phyloP scores from a whole-genome alignment of 2,888 invertebrate genomes.

The Limnephilus lunatus region DNA sequence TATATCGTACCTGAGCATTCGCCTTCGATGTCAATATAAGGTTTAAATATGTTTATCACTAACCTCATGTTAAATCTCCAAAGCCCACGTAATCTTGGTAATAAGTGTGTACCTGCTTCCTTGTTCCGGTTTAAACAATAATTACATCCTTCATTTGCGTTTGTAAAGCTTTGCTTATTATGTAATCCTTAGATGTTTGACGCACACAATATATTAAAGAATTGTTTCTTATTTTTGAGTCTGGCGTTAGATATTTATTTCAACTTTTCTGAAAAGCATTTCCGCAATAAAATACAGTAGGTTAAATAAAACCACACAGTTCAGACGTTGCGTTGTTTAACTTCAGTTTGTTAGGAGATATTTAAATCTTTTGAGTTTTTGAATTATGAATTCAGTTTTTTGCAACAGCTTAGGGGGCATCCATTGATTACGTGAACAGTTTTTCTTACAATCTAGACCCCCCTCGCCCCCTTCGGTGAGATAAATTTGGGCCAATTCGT shows the following conservation, averaged over 20 bases:
- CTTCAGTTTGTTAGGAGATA: background rate
- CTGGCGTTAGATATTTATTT: background rate
- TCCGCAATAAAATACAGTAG: background rate
- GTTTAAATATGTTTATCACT: background rate
- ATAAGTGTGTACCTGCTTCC: background rate
- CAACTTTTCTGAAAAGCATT: background rate
- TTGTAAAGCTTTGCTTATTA: background rate
- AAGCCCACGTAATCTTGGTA: background rate
- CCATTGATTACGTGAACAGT: too few relatives aligned
- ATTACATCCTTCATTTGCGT: background rate
- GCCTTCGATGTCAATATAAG: background rate
- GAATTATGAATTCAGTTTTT: background rate
- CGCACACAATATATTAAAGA: background rate
- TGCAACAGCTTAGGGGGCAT: background rate
- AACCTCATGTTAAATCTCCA: background rate
- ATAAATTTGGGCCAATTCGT: too few relatives aligned
- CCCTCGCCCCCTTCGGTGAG: too few relatives aligned
- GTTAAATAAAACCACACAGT: background rate
- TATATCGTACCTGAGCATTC: background rate
- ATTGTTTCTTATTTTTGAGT: background rate
- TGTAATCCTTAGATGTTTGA: background rate
- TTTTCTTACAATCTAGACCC: too few relatives aligned
- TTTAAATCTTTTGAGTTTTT: background rate
- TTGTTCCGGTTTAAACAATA: background rate
- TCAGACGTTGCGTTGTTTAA: background rate